These are phyloP conservation scores for Sylvilagus bachmani DNA, from an alignment of 2,113 vertebrate species.

Conservation along the genomic window DNA sequence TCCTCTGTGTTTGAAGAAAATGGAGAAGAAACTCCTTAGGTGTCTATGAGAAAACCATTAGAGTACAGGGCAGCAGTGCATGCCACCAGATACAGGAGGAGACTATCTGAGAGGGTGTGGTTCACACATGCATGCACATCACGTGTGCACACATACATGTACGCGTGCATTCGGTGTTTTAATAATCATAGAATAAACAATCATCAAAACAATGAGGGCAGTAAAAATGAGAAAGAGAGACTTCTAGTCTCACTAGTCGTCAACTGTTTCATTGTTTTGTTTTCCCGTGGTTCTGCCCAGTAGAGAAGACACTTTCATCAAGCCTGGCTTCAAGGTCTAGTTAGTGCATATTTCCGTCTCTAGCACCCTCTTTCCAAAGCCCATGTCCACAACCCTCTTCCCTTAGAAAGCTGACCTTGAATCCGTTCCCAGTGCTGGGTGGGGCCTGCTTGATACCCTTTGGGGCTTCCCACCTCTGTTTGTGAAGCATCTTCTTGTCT, in stretches of 20 bases:
- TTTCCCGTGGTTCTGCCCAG: background rate
- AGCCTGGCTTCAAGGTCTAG: background rate
- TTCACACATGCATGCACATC: no score
- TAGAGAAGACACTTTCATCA: background rate
- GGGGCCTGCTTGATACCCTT: background rate
- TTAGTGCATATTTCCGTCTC: background rate
- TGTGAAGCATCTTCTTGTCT: slow-evolving; percentile 9
- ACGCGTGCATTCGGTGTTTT: background rate
- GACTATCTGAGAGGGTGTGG: background rate
- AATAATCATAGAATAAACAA: background rate
- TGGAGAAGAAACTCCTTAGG: slow-evolving; percentile 16
- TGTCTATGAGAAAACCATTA: background rate
- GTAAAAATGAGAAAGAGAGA: background rate
- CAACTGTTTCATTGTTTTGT: background rate
- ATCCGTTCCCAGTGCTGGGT: background rate
- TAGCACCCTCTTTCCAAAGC: background rate
- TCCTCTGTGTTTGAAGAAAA: background rate
- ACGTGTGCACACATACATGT: background rate
- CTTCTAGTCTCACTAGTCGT: background rate
- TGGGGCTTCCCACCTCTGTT: background rate
- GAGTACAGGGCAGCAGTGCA: background rate
- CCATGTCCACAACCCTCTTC: background rate
- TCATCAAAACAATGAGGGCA: background rate
- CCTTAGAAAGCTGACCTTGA: background rate
- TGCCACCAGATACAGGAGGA: background rate